These are phyloP conservation scores for Gandaritis pyraliata DNA, from an alignment of 2,888 invertebrate genomes.

Conservation along the genomic window DNA sequence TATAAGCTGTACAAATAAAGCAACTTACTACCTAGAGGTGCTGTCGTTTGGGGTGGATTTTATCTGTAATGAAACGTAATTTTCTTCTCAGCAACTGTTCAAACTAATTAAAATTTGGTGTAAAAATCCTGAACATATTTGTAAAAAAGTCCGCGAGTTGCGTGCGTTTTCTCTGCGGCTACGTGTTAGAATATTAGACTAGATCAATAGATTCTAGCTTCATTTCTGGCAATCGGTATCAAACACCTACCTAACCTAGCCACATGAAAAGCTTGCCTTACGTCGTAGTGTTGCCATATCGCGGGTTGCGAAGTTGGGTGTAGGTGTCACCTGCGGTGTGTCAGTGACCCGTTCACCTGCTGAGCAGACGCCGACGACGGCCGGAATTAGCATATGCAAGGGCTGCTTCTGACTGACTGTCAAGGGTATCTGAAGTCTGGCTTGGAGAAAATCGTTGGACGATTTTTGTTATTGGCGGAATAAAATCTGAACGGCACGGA, in stretches of 20 bases:
- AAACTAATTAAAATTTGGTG: not conserved
- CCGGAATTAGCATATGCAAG: constrained; percentile 63
- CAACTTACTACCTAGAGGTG: constrained; percentile 16
- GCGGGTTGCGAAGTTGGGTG: constrained; percentile 43
- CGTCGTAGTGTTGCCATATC: constrained; percentile 38
- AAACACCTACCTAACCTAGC: constrained; percentile 32
- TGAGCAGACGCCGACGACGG: constrained; percentile 47
- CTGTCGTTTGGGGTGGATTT: not conserved
- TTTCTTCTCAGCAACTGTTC: not conserved
- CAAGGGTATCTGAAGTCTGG: constrained; percentile 41
- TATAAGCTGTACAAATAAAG: constrained; percentile 26
- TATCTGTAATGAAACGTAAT: not conserved
- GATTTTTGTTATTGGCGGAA: not conserved
- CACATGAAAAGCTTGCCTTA: constrained; percentile 54
- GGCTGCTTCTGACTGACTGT: constrained; percentile 46
- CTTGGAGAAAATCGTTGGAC: not conserved
- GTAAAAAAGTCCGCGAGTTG: not conserved
- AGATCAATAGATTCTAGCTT: constrained; percentile 7
- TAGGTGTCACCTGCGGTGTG: constrained; percentile 64
- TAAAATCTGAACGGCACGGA: not conserved
- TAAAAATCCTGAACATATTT: not conserved
- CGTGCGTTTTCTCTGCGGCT: constrained; percentile 2
- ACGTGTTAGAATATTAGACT: not conserved
- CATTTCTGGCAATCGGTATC: constrained; percentile 33
- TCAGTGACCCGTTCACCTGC: constrained; percentile 80